Evolutionary conservation across 2,888 invertebrate genomes (phyloP), one percentile per base, ranked within the genome.

Genomic region (Meandrusa payeni): DNA sequence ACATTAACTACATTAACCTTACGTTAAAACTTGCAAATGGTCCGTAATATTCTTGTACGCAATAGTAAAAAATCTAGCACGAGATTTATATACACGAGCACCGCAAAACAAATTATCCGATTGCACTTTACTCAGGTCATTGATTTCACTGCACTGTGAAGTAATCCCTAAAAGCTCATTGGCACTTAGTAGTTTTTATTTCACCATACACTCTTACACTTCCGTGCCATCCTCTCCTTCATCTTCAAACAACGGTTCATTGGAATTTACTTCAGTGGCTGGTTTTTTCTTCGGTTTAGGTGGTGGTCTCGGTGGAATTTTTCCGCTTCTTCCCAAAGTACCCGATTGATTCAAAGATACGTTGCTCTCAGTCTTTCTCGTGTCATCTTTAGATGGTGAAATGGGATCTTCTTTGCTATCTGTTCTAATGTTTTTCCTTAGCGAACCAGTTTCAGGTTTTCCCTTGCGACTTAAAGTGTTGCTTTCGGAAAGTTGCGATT

Each of bases 191-290:
- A 33, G 41, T 41, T 34, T 22, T 19, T 9, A 17, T 47, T 55
- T 47, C 42, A 46, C 43, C 39, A 27, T 26, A 26, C 54, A 32
- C 27, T 80, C 83, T 90, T 92, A 94, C 89, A 95, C 95, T 89
- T 95, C 95, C 59, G 95, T 95, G 54, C 95, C 95, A 58, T 95
- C 95, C 69, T 95, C 95, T 15, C 95, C 94, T 78, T 95, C 95
- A 70, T 95, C 95, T 70, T 95, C 95, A 66, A 95, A 95, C 50
- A 95, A 78, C 47, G 95, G 94, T 57, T 94, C 94, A 59, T 89
- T 91, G 47, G 85, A 70, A 54, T 72, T 85, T 3, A 79, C 72
- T 52, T 87, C 90, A 2, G 92, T 89, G 37, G 89, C 89, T 7
- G 91, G 89, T 56, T 93, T 92, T 89, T 94, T 95, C 79, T 94